Percentiles rank a stretch among this genome's conserved stretches.
Evolutionary conservation across 2,113 vertebrate species (phyloP).

Genomic region (Paralichthys olivaceus): DNA sequence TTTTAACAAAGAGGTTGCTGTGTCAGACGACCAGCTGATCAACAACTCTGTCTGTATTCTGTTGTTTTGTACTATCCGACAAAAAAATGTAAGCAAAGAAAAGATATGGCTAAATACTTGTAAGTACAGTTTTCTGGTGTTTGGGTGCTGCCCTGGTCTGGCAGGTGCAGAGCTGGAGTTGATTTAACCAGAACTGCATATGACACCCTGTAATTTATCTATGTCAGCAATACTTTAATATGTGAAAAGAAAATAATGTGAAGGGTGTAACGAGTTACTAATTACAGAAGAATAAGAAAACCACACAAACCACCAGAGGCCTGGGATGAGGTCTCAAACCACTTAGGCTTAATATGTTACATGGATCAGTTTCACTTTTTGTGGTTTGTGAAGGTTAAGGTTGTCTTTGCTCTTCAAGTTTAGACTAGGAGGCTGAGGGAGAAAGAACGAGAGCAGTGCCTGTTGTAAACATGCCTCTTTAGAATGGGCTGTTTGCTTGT

Average conservation of each 20-base stretch:
- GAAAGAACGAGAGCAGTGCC: not conserved
- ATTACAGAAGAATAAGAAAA: conserved; percentile 77
- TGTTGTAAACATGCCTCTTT: too few relatives aligned
- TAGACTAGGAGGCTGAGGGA: not conserved
- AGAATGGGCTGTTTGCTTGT: too few relatives aligned
- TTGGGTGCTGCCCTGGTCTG: conserved; percentile 9
- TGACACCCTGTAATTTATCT: conserved; percentile 72
- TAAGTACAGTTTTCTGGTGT: not conserved
- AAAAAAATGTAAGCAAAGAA: too few relatives aligned
- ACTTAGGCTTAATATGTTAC: not conserved
- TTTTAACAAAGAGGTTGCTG: too few relatives aligned
- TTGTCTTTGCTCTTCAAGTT: not conserved
- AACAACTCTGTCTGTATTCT: too few relatives aligned
- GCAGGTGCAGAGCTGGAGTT: conserved; percentile 36
- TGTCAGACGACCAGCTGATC: too few relatives aligned
- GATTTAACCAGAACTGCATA: conserved; percentile 50
- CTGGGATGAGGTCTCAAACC: conserved; percentile 48
- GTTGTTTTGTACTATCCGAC: too few relatives aligned
- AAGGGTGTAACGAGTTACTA: conserved; percentile 69
- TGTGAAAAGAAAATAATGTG: conserved; percentile 63
- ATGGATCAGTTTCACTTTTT: not conserved
- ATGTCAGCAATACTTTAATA: conserved; percentile 76
- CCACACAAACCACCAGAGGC: conserved; percentile 56
- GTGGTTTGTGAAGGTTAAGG: not conserved
- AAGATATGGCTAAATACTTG: too few relatives aligned